Percentiles rank a stretch among this genome's conserved stretches.
Evolutionary conservation across 2,888 invertebrate genomes (phyloP).

Genomic region (Ethmia dodecea): DNA sequence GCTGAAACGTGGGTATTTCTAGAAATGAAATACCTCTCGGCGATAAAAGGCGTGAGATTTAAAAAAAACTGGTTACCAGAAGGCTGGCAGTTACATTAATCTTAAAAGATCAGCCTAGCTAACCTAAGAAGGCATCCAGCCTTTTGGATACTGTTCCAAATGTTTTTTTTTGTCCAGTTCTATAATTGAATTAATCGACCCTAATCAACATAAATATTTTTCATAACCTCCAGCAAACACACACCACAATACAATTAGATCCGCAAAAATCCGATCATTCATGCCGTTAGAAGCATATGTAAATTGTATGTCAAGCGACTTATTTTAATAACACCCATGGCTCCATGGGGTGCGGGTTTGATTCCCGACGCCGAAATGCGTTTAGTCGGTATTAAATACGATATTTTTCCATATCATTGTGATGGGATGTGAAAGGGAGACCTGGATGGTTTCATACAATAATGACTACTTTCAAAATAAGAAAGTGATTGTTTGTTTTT

Average conservation of each 20-base stretch:
- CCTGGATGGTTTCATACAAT: constrained; percentile 35
- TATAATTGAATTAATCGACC: no score
- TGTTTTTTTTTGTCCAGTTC: no score
- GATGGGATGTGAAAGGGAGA: constrained; percentile 45
- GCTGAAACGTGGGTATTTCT: no score
- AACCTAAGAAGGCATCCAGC: no score
- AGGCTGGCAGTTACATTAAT: no score
- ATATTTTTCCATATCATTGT: constrained; percentile 73
- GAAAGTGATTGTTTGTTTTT: no score
- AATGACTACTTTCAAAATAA: constrained; percentile 6
- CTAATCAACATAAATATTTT: no score
- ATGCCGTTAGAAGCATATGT: constrained; percentile 38
- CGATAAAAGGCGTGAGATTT: no score
- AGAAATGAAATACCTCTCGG: no score
- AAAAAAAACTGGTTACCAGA: no score
- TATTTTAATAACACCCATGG: constrained; percentile 55
- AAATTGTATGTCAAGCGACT: constrained; percentile 51
- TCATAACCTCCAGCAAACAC: background rate
- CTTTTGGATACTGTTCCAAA: no score
- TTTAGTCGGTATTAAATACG: constrained; percentile 64
- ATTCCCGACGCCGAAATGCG: constrained; percentile 36
- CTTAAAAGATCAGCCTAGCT: no score
- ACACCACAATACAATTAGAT: constrained; percentile 7
- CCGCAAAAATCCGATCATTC: constrained; percentile 22
- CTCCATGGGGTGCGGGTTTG: constrained; percentile 28